Percentiles rank a stretch among this genome's conserved stretches.
Evolutionary conservation across 2,797 vertebrate species (phyloP).

Genomic region (Epinephelus awoara): DNA sequence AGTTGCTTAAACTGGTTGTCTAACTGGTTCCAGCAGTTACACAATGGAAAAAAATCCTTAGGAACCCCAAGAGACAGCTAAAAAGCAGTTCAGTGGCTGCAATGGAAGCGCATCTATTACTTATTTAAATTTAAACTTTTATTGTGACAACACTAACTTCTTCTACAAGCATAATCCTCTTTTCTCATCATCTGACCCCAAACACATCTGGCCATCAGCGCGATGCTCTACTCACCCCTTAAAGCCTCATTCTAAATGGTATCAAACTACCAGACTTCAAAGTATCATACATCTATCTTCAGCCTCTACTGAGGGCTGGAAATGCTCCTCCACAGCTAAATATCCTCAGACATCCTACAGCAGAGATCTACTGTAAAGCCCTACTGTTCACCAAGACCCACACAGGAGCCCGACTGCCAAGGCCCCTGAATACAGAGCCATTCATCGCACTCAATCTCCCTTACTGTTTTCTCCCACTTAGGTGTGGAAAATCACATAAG

Average conservation of each 20-base stretch:
- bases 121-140: constrained; percentile 11
- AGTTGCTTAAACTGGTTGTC: constrained; percentile 1
- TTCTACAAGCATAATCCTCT: constrained; percentile 19
- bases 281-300: constrained; percentile 10
- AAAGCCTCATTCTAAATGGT: not conserved
- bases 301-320: constrained; percentile 12
- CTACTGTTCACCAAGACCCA: constrained; percentile 56
- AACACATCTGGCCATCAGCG: constrained; percentile 7
- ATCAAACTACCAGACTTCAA: constrained; percentile 2
- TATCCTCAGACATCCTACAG: constrained; percentile 45
- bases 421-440: constrained; percentile 55
- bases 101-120: not conserved
- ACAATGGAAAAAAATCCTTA: not conserved
- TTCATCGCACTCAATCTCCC: constrained; percentile 55
- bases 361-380: constrained; percentile 34
- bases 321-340: constrained; percentile 38
- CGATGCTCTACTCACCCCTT: not conserved
- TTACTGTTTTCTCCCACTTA: constrained; percentile 63
- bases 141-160: constrained; percentile 14
- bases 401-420: constrained; percentile 48
- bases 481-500: constrained; percentile 58
- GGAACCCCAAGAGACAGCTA: not conserved
- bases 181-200: constrained; percentile 16
- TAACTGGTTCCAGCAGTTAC: not conserved
- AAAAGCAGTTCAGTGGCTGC: not conserved